phyloP scores from a whole-genome alignment of 2,888 invertebrate genomes.

The Ichneumon xanthorius region DNA sequence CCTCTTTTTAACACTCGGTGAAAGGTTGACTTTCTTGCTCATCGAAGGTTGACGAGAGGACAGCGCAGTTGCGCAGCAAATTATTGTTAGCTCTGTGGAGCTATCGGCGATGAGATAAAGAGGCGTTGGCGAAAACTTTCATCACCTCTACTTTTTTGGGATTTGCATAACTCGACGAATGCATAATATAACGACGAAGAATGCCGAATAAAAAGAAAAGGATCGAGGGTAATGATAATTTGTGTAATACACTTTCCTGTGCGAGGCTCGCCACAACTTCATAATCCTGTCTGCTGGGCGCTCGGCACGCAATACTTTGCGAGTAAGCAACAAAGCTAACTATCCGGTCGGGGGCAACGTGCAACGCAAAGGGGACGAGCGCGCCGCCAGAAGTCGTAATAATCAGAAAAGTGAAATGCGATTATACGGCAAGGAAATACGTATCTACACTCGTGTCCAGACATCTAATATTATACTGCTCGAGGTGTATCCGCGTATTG shows the following conservation, averaged over 20 bases:
- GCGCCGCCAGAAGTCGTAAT: conserved; percentile 59
- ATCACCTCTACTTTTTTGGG: conserved; percentile 42
- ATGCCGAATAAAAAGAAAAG: conserved; percentile 10
- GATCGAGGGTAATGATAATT: neutral
- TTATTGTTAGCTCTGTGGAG: conserved; percentile 1
- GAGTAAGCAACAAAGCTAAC: neutral
- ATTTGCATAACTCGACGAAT: conserved; percentile 71
- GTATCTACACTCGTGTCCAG: conserved; percentile 43
- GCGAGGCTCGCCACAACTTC: conserved; percentile 21
- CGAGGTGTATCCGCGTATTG: conserved; percentile 55
- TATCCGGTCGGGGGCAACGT: conserved; percentile 21
- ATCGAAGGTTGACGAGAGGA: conserved; percentile 45
- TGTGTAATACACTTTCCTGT: conserved; percentile 44
- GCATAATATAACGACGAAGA: conserved; percentile 5
- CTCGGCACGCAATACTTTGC: conserved; percentile 73
- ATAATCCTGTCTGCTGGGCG: conserved; percentile 14
- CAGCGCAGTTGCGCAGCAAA: neutral
- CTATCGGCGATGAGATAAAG: conserved; percentile 13
- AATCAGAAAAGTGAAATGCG: conserved; percentile 76
- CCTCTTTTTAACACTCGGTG: neutral
- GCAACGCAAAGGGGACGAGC: conserved; percentile 37
- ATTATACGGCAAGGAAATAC: conserved; percentile 66
- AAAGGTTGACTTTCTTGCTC: conserved; percentile 16
- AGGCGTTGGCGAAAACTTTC: conserved; percentile 28
- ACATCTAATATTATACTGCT: conserved; percentile 50